These are phyloP conservation scores for Melanargia galathea DNA, from an alignment of 2,888 invertebrate genomes.

Conservation along the genomic window DNA sequence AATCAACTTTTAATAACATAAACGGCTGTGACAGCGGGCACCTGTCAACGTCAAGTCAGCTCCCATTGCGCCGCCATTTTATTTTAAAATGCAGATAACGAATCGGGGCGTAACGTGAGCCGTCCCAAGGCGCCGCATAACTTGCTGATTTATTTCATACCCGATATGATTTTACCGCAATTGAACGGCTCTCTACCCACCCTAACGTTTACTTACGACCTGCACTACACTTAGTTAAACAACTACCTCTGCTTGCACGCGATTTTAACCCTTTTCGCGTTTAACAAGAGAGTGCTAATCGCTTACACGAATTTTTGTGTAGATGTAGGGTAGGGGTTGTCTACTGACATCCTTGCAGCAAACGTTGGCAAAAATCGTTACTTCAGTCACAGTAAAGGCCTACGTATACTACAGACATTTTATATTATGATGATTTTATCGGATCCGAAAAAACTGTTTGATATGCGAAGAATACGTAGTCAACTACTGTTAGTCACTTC, in stretches of 20 bases:
- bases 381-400: slow-evolving; percentile 44
- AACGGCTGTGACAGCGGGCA: slow-evolving; percentile 57
- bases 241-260: slow-evolving; percentile 22
- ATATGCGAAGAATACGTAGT: neutral
- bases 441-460: neutral
- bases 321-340: slow-evolving; percentile 11
- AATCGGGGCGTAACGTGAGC: slow-evolving; percentile 75
- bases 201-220: slow-evolving; percentile 45
- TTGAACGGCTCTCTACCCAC: slow-evolving; percentile 60
- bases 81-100: slow-evolving; percentile 76
- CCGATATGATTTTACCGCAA: slow-evolving; percentile 77
- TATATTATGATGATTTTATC: no score
- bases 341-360: slow-evolving; percentile 27
- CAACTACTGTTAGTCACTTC: neutral
- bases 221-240: slow-evolving; percentile 48
- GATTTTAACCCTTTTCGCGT: slow-evolving; percentile 38
- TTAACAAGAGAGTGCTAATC: slow-evolving; percentile 26
- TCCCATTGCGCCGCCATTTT: slow-evolving; percentile 70
- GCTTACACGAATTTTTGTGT: slow-evolving; percentile 9
- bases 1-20: slow-evolving; percentile 39
- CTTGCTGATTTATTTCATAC: slow-evolving; percentile 76
- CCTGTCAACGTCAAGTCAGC: slow-evolving; percentile 74
- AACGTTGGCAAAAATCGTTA: slow-evolving; percentile 33
- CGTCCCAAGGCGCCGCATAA: slow-evolving; percentile 62
- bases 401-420: neutral